Conservation (phyloP, 2,888 invertebrate genomes). For the Papilio demoleus region DNA sequence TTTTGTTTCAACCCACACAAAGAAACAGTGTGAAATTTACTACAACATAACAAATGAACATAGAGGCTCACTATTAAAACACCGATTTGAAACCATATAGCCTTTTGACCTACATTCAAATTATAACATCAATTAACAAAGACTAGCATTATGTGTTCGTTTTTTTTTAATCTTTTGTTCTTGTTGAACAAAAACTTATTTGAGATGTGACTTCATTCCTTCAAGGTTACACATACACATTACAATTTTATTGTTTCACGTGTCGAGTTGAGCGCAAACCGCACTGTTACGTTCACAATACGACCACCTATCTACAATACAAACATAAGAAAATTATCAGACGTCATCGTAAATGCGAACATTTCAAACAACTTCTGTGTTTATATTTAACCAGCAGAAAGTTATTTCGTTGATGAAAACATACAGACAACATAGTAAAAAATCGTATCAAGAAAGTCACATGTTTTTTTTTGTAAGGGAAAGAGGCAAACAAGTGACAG, state of each 20-base stretch:
- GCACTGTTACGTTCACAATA: slow-evolving; percentile 19
- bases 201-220: slow-evolving; percentile 33
- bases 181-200: slow-evolving; percentile 27
- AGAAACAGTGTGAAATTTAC: slow-evolving; percentile 14
- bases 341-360: slow-evolving; percentile 8
- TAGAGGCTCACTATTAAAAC: slow-evolving; percentile 25
- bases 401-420: not conserved
- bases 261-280: slow-evolving; percentile 10
- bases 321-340: slow-evolving; percentile 7
- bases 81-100: not conserved
- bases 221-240: slow-evolving; percentile 34
- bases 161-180: slow-evolving; percentile 24
- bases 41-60: slow-evolving; percentile 24
- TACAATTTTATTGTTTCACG: slow-evolving; percentile 38
- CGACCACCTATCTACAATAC: not conserved
- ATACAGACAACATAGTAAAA: not conserved
- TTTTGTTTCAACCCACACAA: slow-evolving; percentile 20
- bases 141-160: not conserved
- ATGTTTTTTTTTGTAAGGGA: too few species aligned
- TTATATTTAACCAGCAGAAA: not conserved
- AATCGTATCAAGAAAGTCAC: not conserved
- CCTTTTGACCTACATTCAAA: slow-evolving; percentile 12
- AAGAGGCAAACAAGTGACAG: too few species aligned
- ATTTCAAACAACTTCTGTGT: slow-evolving; percentile 1
- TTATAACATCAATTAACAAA: slow-evolving; percentile 9